phyloP scores from a whole-genome alignment of 2,888 invertebrate genomes.

The Physocephala rufipes region DNA sequence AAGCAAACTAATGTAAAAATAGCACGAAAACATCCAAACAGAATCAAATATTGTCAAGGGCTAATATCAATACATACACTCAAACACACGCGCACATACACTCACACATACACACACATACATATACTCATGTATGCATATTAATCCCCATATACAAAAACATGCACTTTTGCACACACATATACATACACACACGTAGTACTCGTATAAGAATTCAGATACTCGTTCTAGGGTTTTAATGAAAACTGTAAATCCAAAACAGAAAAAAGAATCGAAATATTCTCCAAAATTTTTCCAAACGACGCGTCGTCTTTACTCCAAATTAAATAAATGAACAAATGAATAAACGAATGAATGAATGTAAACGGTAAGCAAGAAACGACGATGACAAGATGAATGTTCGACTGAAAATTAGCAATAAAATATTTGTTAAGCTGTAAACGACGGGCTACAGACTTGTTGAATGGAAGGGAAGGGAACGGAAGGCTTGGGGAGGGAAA shows the following conservation, averaged over 20 bases:
- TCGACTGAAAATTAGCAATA: conserved; percentile 35
- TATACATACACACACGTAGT: conserved; percentile 48
- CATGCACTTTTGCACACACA: conserved; percentile 45
- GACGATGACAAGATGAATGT: conserved; percentile 30
- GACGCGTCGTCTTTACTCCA: neutral
- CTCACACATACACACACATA: neutral
- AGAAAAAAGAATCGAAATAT: neutral
- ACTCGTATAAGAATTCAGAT: conserved; percentile 16
- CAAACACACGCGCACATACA: too few species aligned
- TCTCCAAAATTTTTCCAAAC: conserved; percentile 11
- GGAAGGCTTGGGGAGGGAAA: neutral
- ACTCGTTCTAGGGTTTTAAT: conserved; percentile 25
- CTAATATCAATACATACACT: too few species aligned
- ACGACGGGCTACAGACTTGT: conserved; percentile 3
- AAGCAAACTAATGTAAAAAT: neutral
- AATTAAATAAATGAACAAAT: neutral
- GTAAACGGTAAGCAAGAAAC: neutral
- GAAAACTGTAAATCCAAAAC: conserved; percentile 32
- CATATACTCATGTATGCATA: neutral
- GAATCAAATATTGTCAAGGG: conserved; percentile 32
- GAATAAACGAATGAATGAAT: conserved; percentile 1
- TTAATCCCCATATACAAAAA: neutral
- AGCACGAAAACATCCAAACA: neutral
- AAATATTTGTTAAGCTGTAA: conserved; percentile 12
- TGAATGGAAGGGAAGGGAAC: conserved; percentile 4